Evolutionary conservation across 2,797 vertebrate species (phyloP).

Genomic region (Holocentrus rufus): DNA sequence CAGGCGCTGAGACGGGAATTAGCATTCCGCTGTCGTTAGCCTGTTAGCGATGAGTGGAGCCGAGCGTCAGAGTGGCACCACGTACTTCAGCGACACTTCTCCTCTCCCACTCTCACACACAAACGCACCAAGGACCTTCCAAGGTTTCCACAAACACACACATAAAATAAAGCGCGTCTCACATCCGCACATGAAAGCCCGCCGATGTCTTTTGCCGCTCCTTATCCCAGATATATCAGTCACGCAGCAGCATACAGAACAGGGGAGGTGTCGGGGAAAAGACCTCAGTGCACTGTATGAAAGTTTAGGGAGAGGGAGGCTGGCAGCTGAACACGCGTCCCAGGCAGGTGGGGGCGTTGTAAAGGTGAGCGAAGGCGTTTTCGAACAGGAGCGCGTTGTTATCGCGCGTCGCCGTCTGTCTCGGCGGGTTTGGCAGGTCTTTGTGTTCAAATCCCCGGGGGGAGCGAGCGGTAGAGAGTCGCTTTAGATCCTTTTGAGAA

Average conservation of each 20-base stretch:
- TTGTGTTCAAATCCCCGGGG: conserved; percentile 37
- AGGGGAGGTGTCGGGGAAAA: background rate
- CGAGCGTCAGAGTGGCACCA: conserved; percentile 36
- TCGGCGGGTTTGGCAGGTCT: conserved; percentile 41
- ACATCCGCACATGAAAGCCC: conserved; percentile 7
- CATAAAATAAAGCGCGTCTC: conserved; percentile 16
- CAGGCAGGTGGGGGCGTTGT: background rate
- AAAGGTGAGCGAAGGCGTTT: conserved; percentile 29
- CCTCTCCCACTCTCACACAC: conserved; percentile 11
- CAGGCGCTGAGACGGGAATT: conserved; percentile 59
- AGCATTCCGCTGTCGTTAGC: conserved; percentile 60
- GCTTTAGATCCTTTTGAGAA: conserved; percentile 44
- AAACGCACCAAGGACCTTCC: conserved; percentile 47
- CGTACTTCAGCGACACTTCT: conserved; percentile 42
- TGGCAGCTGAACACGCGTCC: background rate
- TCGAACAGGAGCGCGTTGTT: background rate
- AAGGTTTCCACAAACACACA: conserved; percentile 34
- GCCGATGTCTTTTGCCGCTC: conserved; percentile 3
- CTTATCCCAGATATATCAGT: conserved; percentile 4
- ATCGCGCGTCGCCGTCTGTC: conserved; percentile 23
- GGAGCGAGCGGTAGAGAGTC: conserved; percentile 40
- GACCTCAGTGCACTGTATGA: conserved; percentile 2
- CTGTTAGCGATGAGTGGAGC: conserved; percentile 54
- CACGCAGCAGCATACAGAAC: background rate
- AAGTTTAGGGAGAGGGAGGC: background rate